Base-by-base conservation (phyloP, 2,797 vertebrate species). In the Sebastes steindachneri region DNA sequence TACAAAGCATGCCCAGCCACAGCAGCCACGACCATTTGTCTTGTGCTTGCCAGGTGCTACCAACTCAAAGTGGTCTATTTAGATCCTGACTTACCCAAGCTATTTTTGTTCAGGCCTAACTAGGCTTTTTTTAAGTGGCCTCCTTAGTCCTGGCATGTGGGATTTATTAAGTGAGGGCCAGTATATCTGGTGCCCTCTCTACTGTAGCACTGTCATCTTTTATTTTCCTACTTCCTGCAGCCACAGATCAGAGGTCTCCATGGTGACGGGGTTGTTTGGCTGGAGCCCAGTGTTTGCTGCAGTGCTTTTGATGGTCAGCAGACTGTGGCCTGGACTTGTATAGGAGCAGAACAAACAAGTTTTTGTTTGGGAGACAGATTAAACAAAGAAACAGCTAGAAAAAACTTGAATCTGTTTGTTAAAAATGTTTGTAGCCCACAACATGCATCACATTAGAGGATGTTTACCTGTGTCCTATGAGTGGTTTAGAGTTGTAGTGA, bases 1-100 rank as follows among this genome's bases (percentile, higher is more conserved):
- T 62, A 60, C 51, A 71, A 78, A 80, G 78, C 77, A 77, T 76
- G 68, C 73, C 72, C 84, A 83, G 73, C 77, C 80, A 59, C 66
- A 84, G 88, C 87, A 73, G 84, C 85, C 82, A 35, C 59, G 80
- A 58, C 90, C 94, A 94, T 94, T 91, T 93, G 94, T 95, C 92
- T 86, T 58, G 62, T 51, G 3, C 75, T 88, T 88, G 83, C 92
- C 95, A 95, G 93, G 95, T 95, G 94, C 89, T 87, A 67, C 87
- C 86, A 70, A 54, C 78, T 88, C 89, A 90, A 78, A 92, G 86
- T 60, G 69, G 67, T 86, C 89, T 92, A 89, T 94, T 94, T 93
- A 85, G 85, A 90, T 82, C 80, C 81, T 63, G 74, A 87, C 78
- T 75, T 81, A 82, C 79, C 68, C 59, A 1, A 33, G 81, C 86